phyloP scores from a whole-genome alignment of 2,888 invertebrate genomes.

The Arrhopalites spinosus region DNA sequence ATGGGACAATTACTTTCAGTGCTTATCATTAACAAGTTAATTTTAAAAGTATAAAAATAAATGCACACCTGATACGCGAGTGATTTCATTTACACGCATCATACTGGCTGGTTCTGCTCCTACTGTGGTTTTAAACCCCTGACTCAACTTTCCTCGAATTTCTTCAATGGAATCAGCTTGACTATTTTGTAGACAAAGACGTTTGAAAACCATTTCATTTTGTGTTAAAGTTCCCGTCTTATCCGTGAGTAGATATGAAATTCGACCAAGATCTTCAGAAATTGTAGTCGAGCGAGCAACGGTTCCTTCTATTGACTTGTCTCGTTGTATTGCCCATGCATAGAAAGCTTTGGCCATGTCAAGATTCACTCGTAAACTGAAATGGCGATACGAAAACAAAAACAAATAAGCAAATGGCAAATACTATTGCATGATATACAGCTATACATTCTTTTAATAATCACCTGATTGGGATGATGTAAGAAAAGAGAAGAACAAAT shows the following conservation, averaged over 20 bases:
- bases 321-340: constrained; percentile 94
- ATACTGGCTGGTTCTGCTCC: not conserved
- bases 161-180: constrained; percentile 50
- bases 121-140: constrained; percentile 35
- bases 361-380: constrained; percentile 94
- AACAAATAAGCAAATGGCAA: not conserved
- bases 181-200: constrained; percentile 59
- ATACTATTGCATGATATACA: not conserved
- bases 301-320: constrained; percentile 89
- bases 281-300: constrained; percentile 97
- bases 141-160: constrained; percentile 46
- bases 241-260: constrained; percentile 94
- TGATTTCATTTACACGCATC: constrained; percentile 46
- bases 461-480: constrained; percentile 83
- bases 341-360: constrained; percentile 99
- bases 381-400: not conserved
- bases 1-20: too few species aligned
- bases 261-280: constrained; percentile 95
- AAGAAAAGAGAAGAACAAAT: constrained; percentile 95
- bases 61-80: constrained; percentile 16
- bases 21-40: too few species aligned
- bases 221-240: constrained; percentile 97
- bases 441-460: too few species aligned
- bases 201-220: constrained; percentile 98
- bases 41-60: too few species aligned